phyloP scores from a whole-genome alignment of 2,113 vertebrate genomes.

The Mesembrinibis cayennensis region DNA sequence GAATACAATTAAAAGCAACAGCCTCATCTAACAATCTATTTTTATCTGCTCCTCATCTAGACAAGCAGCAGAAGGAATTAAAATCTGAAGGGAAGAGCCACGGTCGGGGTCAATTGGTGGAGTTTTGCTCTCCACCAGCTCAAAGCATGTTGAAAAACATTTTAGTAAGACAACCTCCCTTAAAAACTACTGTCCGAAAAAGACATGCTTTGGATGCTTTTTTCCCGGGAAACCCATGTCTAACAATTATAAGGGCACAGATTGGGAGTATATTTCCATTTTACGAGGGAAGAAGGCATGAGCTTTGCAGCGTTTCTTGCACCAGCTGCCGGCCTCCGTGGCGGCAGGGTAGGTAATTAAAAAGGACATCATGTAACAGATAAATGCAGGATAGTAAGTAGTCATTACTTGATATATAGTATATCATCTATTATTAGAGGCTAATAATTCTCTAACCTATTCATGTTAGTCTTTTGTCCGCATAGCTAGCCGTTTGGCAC shows the following conservation, averaged over 20 bases:
- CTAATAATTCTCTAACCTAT: slow-evolving; percentile 64
- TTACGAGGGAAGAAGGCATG: background rate
- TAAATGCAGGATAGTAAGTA: slow-evolving; percentile 54
- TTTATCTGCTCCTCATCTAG: slow-evolving; percentile 47
- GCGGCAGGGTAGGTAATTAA: slow-evolving; percentile 38
- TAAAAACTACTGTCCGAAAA: background rate
- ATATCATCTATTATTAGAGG: slow-evolving; percentile 58
- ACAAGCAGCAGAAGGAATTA: slow-evolving; percentile 10
- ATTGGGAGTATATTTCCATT: background rate
- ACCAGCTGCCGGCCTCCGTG: background rate
- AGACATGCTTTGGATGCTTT: background rate
- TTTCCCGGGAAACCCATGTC: background rate
- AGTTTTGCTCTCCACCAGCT: background rate
- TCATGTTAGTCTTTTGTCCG: slow-evolving; percentile 31
- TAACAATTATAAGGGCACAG: background rate
- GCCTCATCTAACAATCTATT: slow-evolving; percentile 44
- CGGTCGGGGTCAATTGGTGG: rapidly evolving
- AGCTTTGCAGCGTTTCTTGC: background rate
- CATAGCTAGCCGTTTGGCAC: background rate
- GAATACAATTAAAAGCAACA: slow-evolving; percentile 53
- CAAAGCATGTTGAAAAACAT: background rate
- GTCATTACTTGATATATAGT: slow-evolving; percentile 51
- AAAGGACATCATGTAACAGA: slow-evolving; percentile 47
- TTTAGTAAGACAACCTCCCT: background rate
- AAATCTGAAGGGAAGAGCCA: background rate